phyloP scores from a whole-genome alignment of 2,797 vertebrate species.

The Knipowitschia caucasica region DNA sequence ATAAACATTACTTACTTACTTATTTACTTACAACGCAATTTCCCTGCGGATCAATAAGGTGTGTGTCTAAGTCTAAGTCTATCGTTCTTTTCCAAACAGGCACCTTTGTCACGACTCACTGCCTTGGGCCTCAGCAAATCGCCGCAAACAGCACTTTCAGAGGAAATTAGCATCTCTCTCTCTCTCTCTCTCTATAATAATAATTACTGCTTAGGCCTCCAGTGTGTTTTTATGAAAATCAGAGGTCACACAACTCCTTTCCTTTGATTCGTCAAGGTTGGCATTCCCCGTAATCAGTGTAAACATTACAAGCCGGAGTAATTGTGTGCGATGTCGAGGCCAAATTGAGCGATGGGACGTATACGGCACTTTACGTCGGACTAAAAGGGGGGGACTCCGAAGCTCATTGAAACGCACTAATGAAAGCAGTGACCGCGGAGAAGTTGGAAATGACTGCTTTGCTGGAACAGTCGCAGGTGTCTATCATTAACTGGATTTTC shows the following conservation, averaged over 20 bases:
- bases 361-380: neutral
- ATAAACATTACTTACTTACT: too few species aligned
- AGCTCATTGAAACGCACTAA: constrained; percentile 1
- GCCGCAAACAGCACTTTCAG: constrained; percentile 65
- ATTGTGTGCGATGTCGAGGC: constrained; percentile 37
- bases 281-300: constrained; percentile 40
- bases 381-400: neutral
- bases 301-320: constrained; percentile 39
- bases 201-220: constrained; percentile 51
- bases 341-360: constrained; percentile 12
- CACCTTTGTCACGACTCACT: constrained; percentile 60
- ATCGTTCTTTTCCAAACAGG: constrained; percentile 59
- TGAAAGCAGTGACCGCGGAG: constrained; percentile 27
- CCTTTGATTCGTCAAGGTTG: constrained; percentile 58
- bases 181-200: constrained; percentile 17
- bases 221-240: constrained; percentile 10
- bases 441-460: constrained; percentile 47
- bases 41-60: too few species aligned
- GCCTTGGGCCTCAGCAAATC: constrained; percentile 65
- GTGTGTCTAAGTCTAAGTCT: constrained; percentile 13
- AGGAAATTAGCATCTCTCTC: constrained; percentile 56
- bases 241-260: constrained; percentile 51
- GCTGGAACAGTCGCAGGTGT: constrained; percentile 42
- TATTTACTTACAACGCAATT: too few species aligned
- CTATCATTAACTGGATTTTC: constrained; percentile 38